phyloP scores from a whole-genome alignment of 2,888 invertebrate genomes.

The Melinaea menophilus region DNA sequence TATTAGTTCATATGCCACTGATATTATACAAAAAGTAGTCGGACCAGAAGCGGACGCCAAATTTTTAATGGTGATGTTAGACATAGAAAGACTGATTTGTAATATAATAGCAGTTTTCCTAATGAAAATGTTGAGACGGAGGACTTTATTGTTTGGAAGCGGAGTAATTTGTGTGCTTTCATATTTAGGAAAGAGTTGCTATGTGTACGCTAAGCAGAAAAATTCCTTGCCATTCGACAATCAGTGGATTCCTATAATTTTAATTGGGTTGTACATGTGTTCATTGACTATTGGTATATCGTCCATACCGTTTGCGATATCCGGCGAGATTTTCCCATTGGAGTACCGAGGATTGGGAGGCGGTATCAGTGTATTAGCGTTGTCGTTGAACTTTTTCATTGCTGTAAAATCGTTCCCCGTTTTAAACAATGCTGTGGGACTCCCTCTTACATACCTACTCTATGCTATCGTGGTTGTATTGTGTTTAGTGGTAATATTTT shows the following conservation, averaged over 20 bases:
- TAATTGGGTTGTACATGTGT: constrained; percentile 76
- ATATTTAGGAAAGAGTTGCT: constrained; percentile 74
- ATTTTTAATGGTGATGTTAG: constrained; percentile 80
- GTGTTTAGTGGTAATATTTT: constrained; percentile 73
- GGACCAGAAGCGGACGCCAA: constrained; percentile 80
- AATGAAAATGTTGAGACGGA: constrained; percentile 78
- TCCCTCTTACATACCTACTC: constrained; percentile 77
- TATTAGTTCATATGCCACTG: constrained; percentile 82
- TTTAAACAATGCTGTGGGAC: constrained; percentile 71
- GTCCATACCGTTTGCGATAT: constrained; percentile 84
- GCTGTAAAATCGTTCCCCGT: constrained; percentile 82
- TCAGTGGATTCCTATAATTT: constrained; percentile 69
- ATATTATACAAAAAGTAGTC: constrained; percentile 78
- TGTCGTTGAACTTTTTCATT: constrained; percentile 81
- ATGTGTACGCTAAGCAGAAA: constrained; percentile 59
- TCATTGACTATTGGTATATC: constrained; percentile 79
- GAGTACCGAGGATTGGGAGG: constrained; percentile 81
- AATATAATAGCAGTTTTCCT: constrained; percentile 80
- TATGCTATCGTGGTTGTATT: constrained; percentile 77
- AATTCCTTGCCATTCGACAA: constrained; percentile 50
- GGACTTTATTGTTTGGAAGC: constrained; percentile 79
- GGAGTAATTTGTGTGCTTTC: constrained; percentile 77
- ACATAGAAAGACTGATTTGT: constrained; percentile 79
- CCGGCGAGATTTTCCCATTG: constrained; percentile 83
- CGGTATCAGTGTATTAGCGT: constrained; percentile 79